Conservation (phyloP, 2,797 vertebrate species). For the Sylvia borin region DNA sequence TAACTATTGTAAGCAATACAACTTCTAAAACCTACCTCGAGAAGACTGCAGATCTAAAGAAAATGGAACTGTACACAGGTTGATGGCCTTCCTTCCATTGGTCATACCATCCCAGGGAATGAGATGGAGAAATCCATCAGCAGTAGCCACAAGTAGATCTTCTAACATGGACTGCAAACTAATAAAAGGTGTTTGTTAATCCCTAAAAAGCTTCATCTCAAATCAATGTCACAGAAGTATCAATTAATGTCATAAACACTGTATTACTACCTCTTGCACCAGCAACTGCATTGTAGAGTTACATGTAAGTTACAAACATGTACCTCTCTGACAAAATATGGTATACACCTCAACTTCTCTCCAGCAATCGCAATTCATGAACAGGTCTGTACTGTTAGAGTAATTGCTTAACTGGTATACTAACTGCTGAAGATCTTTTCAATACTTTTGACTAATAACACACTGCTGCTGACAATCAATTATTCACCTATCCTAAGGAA, state of each 20-base stretch:
- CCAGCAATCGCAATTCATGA: not conserved
- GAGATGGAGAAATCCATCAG: constrained; percentile 92
- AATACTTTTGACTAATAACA: not conserved
- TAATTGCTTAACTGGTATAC: not conserved
- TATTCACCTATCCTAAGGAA: not conserved
- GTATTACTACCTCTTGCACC: not conserved
- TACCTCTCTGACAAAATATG: not conserved
- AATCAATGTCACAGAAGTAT: not conserved
- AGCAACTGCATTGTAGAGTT: not conserved
- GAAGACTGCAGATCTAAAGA: constrained; percentile 95
- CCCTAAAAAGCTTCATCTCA: not conserved
- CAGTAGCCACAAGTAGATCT: constrained; percentile 91
- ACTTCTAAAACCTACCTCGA: constrained; percentile 78
- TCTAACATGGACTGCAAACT: constrained; percentile 94
- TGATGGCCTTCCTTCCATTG: constrained; percentile 93
- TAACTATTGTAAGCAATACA: not conserved
- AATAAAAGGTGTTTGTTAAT: constrained; percentile 17
- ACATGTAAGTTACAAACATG: not conserved
- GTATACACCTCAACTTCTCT: not conserved
- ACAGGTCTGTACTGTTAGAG: not conserved
- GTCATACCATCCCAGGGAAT: constrained; percentile 95
- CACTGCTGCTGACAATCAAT: not conserved
- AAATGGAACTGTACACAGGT: constrained; percentile 92
- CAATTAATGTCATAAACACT: not conserved
- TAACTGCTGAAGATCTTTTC: not conserved